A percentile compares a stretch with the other conserved stretches of the same genome.
Evolutionary conservation across 2,113 vertebrate genomes (phyloP).

Genomic region (Syngnathus scovelli): DNA sequence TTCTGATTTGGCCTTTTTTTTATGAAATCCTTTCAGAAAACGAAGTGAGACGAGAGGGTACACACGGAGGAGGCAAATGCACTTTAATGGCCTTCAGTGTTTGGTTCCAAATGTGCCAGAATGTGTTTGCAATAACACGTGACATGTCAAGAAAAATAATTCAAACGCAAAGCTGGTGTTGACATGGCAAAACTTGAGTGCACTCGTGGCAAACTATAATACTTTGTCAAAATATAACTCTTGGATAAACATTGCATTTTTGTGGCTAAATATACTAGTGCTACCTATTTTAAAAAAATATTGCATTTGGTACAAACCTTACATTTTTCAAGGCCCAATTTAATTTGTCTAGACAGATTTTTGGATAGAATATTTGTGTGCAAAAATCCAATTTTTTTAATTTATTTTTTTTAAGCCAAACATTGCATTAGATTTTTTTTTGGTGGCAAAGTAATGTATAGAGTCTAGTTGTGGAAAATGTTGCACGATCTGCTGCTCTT

Average conservation of each 20-base stretch:
- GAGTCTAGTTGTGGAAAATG: too few species aligned
- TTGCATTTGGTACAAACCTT: not conserved
- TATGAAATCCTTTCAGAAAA: not conserved
- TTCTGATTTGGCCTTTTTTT: not conserved
- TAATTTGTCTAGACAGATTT: not conserved
- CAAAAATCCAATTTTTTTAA: not conserved
- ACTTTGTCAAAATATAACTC: not conserved
- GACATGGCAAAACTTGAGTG: not conserved
- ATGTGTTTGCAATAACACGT: not conserved
- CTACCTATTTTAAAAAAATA: not conserved
- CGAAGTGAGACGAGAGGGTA: not conserved
- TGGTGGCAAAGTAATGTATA: too few species aligned
- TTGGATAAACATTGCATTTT: not conserved
- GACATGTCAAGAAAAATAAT: not conserved
- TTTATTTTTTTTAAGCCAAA: not conserved
- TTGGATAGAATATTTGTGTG: not conserved
- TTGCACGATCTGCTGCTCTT: not conserved
- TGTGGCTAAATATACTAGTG: not conserved
- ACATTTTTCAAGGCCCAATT: not conserved
- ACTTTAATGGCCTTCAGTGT: not conserved
- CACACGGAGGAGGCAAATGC: not conserved
- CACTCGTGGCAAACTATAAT: not conserved
- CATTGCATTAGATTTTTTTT: not conserved
- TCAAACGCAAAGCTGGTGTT: not conserved
- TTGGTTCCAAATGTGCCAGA: not conserved